These are phyloP conservation scores for Spheniscus humboldti DNA, from an alignment of 2,797 vertebrate genomes.

Conservation along the genomic window DNA sequence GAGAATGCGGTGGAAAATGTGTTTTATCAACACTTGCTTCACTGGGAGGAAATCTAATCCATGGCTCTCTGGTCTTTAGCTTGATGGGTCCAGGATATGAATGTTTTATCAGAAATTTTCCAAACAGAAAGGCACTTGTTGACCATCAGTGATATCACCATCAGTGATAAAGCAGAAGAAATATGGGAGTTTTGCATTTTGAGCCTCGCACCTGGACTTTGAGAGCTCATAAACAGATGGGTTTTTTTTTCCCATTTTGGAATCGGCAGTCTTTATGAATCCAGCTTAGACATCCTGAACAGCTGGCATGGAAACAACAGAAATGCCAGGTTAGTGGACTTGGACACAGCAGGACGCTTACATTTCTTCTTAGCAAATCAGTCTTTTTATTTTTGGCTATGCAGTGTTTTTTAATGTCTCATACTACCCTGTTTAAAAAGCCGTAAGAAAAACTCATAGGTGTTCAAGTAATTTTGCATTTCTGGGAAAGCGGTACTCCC, in stretches of 20 bases:
- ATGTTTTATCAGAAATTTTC: constrained; percentile 57
- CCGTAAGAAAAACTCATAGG: background rate
- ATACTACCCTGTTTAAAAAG: background rate
- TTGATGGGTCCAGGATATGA: constrained; percentile 14
- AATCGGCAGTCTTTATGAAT: background rate
- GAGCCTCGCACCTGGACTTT: constrained; percentile 15
- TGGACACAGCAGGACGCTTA: background rate
- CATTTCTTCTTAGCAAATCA: background rate
- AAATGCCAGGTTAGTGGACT: background rate
- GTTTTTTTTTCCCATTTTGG: background rate
- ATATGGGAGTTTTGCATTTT: constrained; percentile 13
- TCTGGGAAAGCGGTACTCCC: background rate
- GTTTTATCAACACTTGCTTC: background rate
- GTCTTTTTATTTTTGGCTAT: background rate
- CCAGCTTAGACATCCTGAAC: background rate
- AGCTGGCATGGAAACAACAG: background rate
- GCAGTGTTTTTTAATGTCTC: background rate
- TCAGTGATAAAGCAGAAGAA: constrained; percentile 39
- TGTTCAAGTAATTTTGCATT: background rate
- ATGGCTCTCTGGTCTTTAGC: constrained; percentile 7
- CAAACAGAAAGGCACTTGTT: constrained; percentile 21
- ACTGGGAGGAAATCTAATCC: background rate
- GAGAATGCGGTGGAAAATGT: background rate
- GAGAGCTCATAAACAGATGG: constrained; percentile 33
- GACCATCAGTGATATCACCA: background rate